Conservation (phyloP, 1,140 invertebrate genomes). For the Trichonephila clavipes region DNA sequence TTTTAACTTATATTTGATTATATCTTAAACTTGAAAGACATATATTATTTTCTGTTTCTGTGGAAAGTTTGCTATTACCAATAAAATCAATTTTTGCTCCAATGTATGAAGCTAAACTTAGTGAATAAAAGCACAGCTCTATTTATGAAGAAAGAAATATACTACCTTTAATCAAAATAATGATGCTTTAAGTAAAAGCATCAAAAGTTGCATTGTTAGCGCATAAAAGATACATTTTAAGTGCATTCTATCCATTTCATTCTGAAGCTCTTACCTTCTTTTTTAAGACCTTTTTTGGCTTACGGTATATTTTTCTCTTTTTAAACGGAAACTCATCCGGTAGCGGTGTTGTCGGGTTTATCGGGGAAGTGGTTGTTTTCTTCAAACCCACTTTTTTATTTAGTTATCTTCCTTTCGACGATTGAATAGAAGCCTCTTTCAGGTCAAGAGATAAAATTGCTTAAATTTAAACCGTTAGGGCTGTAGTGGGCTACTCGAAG, state of each 20-base stretch:
- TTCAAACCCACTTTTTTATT: not conserved
- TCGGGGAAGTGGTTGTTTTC: not conserved
- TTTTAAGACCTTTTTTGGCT: not conserved
- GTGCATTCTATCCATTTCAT: not conserved
- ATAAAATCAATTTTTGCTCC: no score
- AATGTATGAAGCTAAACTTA: no score
- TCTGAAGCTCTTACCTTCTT: not conserved
- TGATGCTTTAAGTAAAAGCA: no score
- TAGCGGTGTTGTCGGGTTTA: not conserved
- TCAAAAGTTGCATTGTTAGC: not conserved
- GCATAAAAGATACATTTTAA: not conserved
- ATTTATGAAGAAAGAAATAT: no score
- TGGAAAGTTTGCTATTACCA: no score
- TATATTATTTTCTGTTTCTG: no score
- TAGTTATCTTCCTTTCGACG: not conserved
- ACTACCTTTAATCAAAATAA: no score
- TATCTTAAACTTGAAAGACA: no score
- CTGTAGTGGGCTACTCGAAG: not conserved
- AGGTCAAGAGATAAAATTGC: slow-evolving; percentile 47
- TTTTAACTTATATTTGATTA: no score
- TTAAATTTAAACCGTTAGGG: slow-evolving; percentile 14
- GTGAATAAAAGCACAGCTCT: no score
- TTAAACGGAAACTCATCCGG: not conserved
- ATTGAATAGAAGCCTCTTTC: not conserved
- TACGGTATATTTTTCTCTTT: not conserved